Conservation (phyloP, 2,113 vertebrate species). For the Galemys pyrenaicus region DNA sequence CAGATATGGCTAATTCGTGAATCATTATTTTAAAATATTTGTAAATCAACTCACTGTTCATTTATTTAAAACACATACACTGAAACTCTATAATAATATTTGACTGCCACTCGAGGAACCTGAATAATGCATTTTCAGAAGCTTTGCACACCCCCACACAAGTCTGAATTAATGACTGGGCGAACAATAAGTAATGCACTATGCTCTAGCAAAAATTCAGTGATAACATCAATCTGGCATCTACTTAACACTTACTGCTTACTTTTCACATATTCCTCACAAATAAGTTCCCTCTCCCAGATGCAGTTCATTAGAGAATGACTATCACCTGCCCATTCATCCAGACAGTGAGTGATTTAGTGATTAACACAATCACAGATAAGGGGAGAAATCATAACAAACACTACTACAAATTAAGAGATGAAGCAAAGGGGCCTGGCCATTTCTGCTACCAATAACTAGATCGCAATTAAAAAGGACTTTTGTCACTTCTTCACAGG, state of each 20-base stretch:
- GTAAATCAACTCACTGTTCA: constrained; percentile 85
- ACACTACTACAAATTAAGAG: constrained; percentile 62
- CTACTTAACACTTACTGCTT: constrained; percentile 65
- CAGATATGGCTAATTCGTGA: constrained; percentile 80
- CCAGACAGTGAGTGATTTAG: constrained; percentile 43
- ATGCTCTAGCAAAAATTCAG: constrained; percentile 55
- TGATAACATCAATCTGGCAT: constrained; percentile 65
- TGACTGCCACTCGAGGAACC: constrained; percentile 82
- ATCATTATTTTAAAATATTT: constrained; percentile 75
- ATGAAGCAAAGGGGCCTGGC: constrained; percentile 45
- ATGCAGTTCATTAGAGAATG: constrained; percentile 66
- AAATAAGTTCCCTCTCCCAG: constrained; percentile 66
- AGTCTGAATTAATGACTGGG: constrained; percentile 75
- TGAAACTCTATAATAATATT: constrained; percentile 80
- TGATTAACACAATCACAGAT: constrained; percentile 60
- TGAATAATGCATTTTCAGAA: constrained; percentile 81
- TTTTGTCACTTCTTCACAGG: constrained; percentile 67
- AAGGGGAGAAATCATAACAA: constrained; percentile 57
- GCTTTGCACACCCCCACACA: constrained; percentile 65
- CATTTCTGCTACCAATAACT: constrained; percentile 51
- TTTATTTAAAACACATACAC: constrained; percentile 84
- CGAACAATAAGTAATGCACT: constrained; percentile 74
- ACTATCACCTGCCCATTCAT: constrained; percentile 70
- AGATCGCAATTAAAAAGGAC: constrained; percentile 65
- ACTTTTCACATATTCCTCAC: constrained; percentile 43